Conservation (phyloP, 2,113 vertebrate species). For the Nyctibius bracteatus region DNA sequence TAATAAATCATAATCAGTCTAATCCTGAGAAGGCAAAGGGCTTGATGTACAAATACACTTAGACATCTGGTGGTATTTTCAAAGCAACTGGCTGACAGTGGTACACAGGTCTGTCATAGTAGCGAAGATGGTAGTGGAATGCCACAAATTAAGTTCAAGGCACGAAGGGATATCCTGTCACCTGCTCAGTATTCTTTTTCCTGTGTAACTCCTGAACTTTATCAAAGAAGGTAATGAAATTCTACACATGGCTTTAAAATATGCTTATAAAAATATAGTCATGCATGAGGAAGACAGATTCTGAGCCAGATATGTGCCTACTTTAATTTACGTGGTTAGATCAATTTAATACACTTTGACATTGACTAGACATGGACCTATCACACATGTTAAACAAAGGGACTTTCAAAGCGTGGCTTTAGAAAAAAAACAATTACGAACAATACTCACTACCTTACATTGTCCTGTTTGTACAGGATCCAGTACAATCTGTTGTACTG, state of each 20-base stretch:
- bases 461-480: no score
- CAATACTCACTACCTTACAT: not conserved
- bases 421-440: not conserved
- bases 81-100: not conserved
- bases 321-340: not conserved
- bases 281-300: not conserved
- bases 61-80: not conserved
- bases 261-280: not conserved
- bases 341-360: not conserved
- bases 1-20: conserved; percentile 37
- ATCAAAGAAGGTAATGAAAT: not conserved
- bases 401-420: not conserved
- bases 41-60: not conserved
- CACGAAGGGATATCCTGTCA: not conserved
- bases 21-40: not conserved
- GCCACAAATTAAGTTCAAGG: not conserved
- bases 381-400: not conserved
- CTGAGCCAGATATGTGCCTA: not conserved
- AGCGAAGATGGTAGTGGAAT: not conserved
- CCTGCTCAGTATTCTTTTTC: not conserved
- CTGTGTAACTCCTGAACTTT: not conserved
- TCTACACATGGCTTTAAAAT: not conserved
- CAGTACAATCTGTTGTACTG: no score
- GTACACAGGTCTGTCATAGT: not conserved
- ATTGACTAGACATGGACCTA: not conserved